These are phyloP conservation scores for Danaus chrysippus DNA, from an alignment of 2,888 invertebrate genomes.

Conservation along the genomic window DNA sequence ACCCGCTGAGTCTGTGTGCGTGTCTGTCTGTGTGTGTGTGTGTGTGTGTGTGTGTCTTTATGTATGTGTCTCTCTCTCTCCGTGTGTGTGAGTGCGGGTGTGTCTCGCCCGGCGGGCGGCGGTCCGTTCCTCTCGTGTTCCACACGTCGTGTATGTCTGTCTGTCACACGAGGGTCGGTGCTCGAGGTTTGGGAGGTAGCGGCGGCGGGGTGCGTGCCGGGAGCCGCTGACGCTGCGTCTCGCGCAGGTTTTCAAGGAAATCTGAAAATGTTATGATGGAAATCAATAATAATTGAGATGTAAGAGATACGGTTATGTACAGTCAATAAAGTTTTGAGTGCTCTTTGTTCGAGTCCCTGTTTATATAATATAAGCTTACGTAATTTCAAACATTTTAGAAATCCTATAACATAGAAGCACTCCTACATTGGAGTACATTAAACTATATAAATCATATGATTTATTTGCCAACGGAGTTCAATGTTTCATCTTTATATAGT, in stretches of 20 bases:
- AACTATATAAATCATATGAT: too few species aligned
- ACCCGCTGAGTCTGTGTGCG: too few species aligned
- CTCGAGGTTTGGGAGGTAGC: constrained; percentile 60
- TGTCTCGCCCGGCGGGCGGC: constrained; percentile 1
- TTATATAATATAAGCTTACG: too few species aligned
- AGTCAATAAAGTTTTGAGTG: background rate
- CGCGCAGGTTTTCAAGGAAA: constrained; percentile 67
- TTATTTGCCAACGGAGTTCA: too few species aligned
- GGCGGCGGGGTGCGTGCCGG: constrained; percentile 57
- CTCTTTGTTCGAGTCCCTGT: too few species aligned
- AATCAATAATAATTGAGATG: background rate
- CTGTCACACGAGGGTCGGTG: constrained; percentile 56
- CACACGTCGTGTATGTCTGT: constrained; percentile 3
- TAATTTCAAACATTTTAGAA: too few species aligned
- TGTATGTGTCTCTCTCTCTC: too few species aligned
- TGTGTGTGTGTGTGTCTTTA: too few species aligned
- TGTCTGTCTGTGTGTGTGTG: too few species aligned
- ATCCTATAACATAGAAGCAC: too few species aligned
- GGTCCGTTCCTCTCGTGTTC: background rate
- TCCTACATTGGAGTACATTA: too few species aligned
- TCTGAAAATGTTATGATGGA: constrained; percentile 41
- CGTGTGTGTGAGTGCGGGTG: background rate
- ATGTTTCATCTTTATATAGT: too few species aligned
- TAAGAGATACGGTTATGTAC: background rate
- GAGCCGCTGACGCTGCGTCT: constrained; percentile 57